Evolutionary conservation across 2,797 vertebrate genomes (phyloP), one percentile per base, ranked within the genome.

Genomic region (Staurois parvus): DNA sequence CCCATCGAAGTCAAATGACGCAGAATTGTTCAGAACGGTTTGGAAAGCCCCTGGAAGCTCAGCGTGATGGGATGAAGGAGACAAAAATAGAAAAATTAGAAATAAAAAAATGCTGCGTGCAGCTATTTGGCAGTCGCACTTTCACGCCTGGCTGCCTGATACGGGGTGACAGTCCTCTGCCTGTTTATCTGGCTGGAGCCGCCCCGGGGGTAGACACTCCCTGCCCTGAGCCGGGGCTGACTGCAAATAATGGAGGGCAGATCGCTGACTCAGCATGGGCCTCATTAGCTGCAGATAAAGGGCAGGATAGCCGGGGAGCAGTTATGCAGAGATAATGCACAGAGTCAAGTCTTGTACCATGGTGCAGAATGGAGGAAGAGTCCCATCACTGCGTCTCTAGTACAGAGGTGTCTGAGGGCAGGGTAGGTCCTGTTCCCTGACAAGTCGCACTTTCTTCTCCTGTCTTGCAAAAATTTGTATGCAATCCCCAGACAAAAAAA

Each of bases 261-360:
- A 13, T 64, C 79, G 86, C 86, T 85, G 87, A 88, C 69, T 88
- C 87, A 88, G 79, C 30, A 24, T 42, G 52, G 64, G 79, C 83
- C 75, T 88, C 87, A 88, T 88, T 88, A 88, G 70, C 62, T 75
- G 10, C 15, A 64, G 75, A 88, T 82, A 88, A 88, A 85, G 68
- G 69, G 56, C 37, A 29, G 42, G 79, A 83, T 81, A 78, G 85
- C 76, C 73, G 8, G 40, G 28, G 84, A 30, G 84, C 79, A 85
- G 70, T 70, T 79, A 88, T 74, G 87, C 87, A 28, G 45, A 32
- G 48, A 30, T 88, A 88, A 88, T 64, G 17, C 17, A 82, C 26
- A 70, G 29, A 52, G 45, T 70, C n/a, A 42, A 52, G 45, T 64
- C n/a, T 26, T 70, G 26, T 40, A 5, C 48, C 4, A 4, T 5